Conservation (phyloP, 1,140 invertebrate genomes). For the Aphis gossypii region DNA sequence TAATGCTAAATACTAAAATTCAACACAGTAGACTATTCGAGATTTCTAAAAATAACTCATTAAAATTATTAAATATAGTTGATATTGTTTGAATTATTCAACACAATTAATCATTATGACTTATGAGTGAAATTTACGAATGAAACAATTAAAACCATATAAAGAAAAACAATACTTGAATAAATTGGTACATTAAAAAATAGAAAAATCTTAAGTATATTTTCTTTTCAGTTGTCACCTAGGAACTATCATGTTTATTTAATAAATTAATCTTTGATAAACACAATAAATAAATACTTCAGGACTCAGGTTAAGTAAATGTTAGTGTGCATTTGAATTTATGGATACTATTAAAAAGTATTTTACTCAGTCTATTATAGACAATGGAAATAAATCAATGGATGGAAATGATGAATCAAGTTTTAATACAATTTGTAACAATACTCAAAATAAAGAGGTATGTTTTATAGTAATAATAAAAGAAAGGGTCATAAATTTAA, state of each 20-base stretch:
- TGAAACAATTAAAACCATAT: too few species aligned
- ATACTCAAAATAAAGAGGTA: neutral
- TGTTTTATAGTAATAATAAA: neutral
- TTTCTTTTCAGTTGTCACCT: neutral
- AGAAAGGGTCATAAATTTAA: neutral
- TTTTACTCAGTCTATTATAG: neutral
- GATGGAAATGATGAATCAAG: neutral
- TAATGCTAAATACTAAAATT: too few species aligned
- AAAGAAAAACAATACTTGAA: too few species aligned
- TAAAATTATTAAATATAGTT: too few species aligned
- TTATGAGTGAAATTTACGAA: too few species aligned
- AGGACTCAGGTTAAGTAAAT: neutral
- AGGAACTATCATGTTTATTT: neutral
- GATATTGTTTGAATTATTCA: too few species aligned
- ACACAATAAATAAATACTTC: neutral
- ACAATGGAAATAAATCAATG: neutral
- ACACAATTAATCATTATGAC: too few species aligned
- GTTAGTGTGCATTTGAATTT: neutral
- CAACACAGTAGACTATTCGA: too few species aligned
- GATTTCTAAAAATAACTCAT: too few species aligned
- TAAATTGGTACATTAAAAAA: too few species aligned
- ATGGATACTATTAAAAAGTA: constrained; percentile 39
- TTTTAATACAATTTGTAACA: neutral
- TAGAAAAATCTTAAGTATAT: neutral
- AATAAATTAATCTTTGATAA: neutral